phyloP scores from a whole-genome alignment of 2,888 invertebrate genomes.

The Seira ritae region DNA sequence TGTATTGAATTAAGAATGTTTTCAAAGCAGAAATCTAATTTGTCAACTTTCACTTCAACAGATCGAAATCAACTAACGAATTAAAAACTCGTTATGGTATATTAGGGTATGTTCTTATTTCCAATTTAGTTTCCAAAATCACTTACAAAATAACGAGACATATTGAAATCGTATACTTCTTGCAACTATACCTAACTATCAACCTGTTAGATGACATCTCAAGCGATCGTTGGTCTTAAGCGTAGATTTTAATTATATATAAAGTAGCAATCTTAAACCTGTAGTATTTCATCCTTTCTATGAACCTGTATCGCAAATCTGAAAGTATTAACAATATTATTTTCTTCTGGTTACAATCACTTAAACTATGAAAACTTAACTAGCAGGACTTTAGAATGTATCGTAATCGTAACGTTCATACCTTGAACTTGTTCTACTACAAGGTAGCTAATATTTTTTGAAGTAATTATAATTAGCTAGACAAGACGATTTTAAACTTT shows the following conservation, averaged over 20 bases:
- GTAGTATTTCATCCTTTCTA: neutral
- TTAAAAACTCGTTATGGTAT: neutral
- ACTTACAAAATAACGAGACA: neutral
- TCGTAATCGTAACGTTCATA: no score
- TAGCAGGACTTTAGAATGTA: no score
- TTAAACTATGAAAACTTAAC: no score
- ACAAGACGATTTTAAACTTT: neutral
- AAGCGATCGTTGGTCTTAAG: no score
- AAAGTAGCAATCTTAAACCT: no score
- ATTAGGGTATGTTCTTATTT: neutral
- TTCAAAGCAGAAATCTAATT: neutral
- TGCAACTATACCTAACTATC: neutral
- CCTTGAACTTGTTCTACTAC: neutral
- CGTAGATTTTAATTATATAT: no score
- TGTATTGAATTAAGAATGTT: slow-evolving; percentile 1
- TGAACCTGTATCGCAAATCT: slow-evolving; percentile 60
- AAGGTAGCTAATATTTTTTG: slow-evolving; percentile 16
- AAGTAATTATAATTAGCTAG: neutral
- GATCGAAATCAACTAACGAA: no score
- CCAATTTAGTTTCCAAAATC: neutral
- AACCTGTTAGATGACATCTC: neutral
- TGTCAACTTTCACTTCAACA: neutral
- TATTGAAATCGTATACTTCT: slow-evolving; percentile 14
- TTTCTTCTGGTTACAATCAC: neutral
- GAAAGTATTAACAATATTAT: slow-evolving; percentile 47